Evolutionary conservation across 2,113 vertebrate species (phyloP).

Genomic region (Nymphicus hollandicus): DNA sequence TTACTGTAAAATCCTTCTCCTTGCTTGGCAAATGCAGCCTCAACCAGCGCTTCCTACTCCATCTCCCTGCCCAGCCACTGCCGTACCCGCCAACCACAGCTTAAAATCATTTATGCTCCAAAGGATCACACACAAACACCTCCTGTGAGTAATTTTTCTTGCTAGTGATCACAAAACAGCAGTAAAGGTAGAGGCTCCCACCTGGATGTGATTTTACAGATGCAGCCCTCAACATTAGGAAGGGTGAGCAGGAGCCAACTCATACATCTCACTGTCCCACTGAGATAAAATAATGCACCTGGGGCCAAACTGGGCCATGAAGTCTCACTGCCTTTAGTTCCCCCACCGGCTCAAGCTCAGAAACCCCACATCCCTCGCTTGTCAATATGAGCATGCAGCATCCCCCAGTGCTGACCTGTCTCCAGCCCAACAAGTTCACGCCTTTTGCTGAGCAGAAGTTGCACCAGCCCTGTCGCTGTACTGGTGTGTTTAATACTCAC

Average conservation of each 20-base stretch:
- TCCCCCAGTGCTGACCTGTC: neutral
- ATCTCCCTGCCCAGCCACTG: constrained; percentile 56
- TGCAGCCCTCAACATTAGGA: neutral
- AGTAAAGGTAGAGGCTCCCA: neutral
- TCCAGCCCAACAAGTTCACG: fast-evolving
- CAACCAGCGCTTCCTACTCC: constrained; percentile 53
- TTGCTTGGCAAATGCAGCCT: constrained; percentile 64
- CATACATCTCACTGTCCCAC: neutral
- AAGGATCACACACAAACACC: constrained; percentile 48
- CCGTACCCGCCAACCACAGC: constrained; percentile 52
- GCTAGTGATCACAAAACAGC: neutral
- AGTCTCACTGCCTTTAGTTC: neutral
- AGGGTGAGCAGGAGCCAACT: neutral
- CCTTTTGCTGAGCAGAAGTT: neutral
- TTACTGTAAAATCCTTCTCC: constrained; percentile 69
- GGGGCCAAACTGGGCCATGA: neutral
- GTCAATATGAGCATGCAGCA: fast-evolving
- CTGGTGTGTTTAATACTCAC: neutral
- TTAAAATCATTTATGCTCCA: constrained; percentile 56
- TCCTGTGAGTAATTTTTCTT: constrained; percentile 22
- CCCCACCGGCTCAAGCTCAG: neutral
- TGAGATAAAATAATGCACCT: neutral
- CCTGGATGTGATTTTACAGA: neutral
- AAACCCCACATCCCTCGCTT: fast-evolving
- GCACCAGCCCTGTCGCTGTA: fast-evolving